Conservation (phyloP, 2,888 invertebrate genomes). For the Hyposoter didymator region DNA sequence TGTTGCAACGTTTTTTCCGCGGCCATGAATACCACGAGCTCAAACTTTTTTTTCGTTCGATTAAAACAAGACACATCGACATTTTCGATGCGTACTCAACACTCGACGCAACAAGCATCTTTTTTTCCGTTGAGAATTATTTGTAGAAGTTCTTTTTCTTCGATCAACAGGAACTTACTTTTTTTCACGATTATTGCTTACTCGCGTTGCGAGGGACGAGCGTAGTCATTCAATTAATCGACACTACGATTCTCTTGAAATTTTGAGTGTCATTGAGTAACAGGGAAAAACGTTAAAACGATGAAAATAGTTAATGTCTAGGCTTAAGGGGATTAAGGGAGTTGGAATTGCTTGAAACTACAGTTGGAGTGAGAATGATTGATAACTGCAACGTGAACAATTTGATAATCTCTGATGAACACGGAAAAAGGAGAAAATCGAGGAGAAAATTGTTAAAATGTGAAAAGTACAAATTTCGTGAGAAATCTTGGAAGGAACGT, state of each 20-base stretch:
- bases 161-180: neutral
- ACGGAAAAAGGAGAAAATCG: neutral
- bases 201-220: neutral
- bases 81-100: neutral
- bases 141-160: neutral
- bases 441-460: neutral
- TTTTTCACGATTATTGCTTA: neutral
- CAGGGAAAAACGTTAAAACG: neutral
- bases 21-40: neutral
- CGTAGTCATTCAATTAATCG: neutral
- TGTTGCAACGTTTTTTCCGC: constrained; percentile 6
- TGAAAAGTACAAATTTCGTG: neutral
- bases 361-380: neutral
- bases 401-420: neutral
- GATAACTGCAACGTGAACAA: neutral
- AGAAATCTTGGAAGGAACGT: neutral
- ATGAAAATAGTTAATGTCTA: neutral
- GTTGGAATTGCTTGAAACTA: neutral
- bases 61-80: neutral
- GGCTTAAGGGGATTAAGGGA: neutral
- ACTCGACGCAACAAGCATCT: neutral
- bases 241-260: neutral
- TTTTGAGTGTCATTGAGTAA: neutral
- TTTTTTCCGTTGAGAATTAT: neutral
- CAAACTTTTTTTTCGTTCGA: neutral